These are phyloP conservation scores for Drosophila seguyi DNA, from an alignment of 1,140 invertebrate species.

Conservation along the genomic window DNA sequence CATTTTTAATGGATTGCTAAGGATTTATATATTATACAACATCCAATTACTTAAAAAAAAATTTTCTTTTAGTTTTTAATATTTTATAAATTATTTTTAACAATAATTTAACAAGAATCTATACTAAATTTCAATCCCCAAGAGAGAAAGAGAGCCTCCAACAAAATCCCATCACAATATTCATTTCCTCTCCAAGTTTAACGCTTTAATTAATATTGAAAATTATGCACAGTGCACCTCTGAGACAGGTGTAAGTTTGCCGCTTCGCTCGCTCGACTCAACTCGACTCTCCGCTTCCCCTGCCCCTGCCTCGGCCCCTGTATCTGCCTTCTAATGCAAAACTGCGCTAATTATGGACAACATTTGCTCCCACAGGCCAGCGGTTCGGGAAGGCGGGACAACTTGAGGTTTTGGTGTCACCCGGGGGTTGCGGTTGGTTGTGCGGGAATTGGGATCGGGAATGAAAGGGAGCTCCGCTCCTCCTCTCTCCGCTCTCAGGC, in stretches of 20 bases:
- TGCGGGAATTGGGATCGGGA: slow-evolving; percentile 13
- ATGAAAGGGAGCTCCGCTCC: slow-evolving; percentile 5
- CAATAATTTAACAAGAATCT: not conserved
- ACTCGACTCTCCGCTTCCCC: not conserved
- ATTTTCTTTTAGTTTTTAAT: too few species aligned
- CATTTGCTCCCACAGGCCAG: slow-evolving; percentile 56
- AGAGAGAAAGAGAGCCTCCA: too few species aligned
- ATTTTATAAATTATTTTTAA: too few species aligned
- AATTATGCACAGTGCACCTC: slow-evolving; percentile 28
- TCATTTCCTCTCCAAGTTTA: not conserved
- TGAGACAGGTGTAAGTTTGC: slow-evolving; percentile 57
- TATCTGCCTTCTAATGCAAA: slow-evolving; percentile 56
- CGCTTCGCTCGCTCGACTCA: slow-evolving; percentile 7
- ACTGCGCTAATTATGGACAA: slow-evolving; percentile 73
- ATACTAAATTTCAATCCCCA: not conserved
- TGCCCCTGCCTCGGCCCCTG: not conserved
- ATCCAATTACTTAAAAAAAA: too few species aligned
- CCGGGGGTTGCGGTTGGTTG: slow-evolving; percentile 39
- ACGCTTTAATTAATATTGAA: slow-evolving; percentile 4
- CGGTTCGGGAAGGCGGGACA: slow-evolving; percentile 32
- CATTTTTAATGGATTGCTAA: too few species aligned
- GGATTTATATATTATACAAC: too few species aligned
- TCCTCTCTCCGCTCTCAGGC: slow-evolving; percentile 23
- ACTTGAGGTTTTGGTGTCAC: slow-evolving; percentile 23
- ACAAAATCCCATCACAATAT: not conserved